Evolutionary conservation across 2,113 vertebrate species (phyloP), one percentile per base, ranked within the genome.

Genomic region (Pseudorectes ferrugineus): DNA sequence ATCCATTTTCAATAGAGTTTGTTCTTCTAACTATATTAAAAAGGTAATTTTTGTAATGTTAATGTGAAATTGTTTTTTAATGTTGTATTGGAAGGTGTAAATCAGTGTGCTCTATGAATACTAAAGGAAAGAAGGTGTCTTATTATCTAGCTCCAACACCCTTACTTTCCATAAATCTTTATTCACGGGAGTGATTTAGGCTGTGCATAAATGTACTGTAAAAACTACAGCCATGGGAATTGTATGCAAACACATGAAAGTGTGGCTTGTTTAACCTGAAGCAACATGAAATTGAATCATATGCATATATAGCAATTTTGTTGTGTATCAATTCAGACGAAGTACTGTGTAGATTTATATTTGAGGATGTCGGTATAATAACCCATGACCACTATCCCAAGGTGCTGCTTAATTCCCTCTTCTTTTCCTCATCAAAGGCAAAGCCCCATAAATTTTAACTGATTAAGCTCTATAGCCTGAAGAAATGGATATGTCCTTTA

Each of bases 251-350:
- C 70, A 96, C 95, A 89, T 97, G 89, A 92, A 96, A 97, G 80
- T 77, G 79, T 84, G 92, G 55, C 95, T 97, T 97, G 92, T 98
- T 96, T 98, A 97, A 97, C 96, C 96, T 96, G 88, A 95, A 98
- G 97, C 96, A 96, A 96, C 58, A 73, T 92, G 62, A 96, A 97
- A 98, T 96, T 96, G 96, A 97, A 97, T 97, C 74, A 54, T 92
- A 82, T 88, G 96, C 96, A 58, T 91, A 81, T 63, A 89, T 74
- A 96, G 66, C 73, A 91, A 81, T 96, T 95, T 86, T 85, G 46
- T 62, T 92, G 35, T 81, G 35, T 87, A 85, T 95, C 77, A 91
- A 19, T 94, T 96, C 66, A 89, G 67, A 91, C 72, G 12, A 97
- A 95, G 81, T 89, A 74, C 68, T 80, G 12, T 54, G 75, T 90